A percentile compares a stretch with the other conserved stretches of the same genome.
These are phyloP conservation scores for Priocnemis perturbator DNA, from an alignment of 2,888 invertebrate genomes.

Conservation along the genomic window DNA sequence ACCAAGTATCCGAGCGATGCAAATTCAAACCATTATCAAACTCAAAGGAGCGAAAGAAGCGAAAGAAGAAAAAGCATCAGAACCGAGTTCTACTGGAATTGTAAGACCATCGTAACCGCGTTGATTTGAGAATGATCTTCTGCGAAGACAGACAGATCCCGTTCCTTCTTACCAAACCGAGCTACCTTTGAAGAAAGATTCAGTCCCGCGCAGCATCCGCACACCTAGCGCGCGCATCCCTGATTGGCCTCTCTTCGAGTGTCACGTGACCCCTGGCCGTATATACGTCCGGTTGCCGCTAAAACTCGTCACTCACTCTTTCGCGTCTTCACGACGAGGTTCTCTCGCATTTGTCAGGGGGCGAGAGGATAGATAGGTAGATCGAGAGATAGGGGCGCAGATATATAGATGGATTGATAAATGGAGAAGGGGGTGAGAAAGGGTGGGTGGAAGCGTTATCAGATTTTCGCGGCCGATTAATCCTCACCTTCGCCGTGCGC, in stretches of 20 bases:
- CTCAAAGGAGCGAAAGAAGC: too few species aligned
- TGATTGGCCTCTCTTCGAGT: slow-evolving; percentile 5
- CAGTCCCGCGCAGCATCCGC: not conserved
- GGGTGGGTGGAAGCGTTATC: not conserved
- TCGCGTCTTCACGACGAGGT: slow-evolving; percentile 51
- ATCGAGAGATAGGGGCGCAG: not conserved
- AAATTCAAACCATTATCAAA: too few species aligned
- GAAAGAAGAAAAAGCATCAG: too few species aligned
- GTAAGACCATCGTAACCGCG: too few species aligned
- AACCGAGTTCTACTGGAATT: too few species aligned
- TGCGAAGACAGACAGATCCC: too few species aligned
- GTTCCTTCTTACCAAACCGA: too few species aligned
- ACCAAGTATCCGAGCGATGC: too few species aligned
- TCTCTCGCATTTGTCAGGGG: slow-evolving; percentile 19
- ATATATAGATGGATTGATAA: too few species aligned
- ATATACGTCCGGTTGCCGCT: slow-evolving; percentile 49
- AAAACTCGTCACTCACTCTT: slow-evolving; percentile 59
- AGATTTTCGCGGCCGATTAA: too few species aligned
- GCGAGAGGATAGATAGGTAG: not conserved
- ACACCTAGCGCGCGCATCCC: slow-evolving; percentile 10
- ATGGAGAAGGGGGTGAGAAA: not conserved
- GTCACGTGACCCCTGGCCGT: slow-evolving; percentile 46
- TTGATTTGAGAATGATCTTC: too few species aligned
- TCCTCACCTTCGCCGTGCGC: too few species aligned
- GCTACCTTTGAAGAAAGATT: not conserved